A percentile compares a stretch with the other conserved stretches of the same genome.
Evolutionary conservation across 2,888 invertebrate species (phyloP).

Genomic region (Leptopilina myrica): DNA sequence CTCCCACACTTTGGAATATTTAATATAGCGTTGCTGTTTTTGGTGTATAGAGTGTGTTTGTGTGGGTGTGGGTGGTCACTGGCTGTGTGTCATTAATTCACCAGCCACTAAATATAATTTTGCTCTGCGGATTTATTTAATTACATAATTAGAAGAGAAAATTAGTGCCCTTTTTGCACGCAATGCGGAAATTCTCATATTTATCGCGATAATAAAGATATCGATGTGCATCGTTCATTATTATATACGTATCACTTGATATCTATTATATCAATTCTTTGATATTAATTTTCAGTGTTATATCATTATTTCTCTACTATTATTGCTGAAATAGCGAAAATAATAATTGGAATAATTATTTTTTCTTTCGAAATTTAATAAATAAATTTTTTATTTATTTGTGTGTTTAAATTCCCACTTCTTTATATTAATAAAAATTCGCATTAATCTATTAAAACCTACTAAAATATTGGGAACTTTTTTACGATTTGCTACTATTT

Average conservation of each 20-base stretch:
- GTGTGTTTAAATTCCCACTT: too few relatives aligned
- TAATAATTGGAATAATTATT: too few relatives aligned
- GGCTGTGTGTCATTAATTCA: constrained; percentile 49
- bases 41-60: too few relatives aligned
- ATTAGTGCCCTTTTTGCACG: constrained; percentile 33
- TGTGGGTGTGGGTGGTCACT: not conserved
- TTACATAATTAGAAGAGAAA: constrained; percentile 46
- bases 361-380: too few relatives aligned
- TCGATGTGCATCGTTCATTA: not conserved
- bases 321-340: too few relatives aligned
- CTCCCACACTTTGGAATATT: not conserved
- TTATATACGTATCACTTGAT: not conserved
- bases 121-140: constrained; percentile 47
- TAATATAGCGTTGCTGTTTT: not conserved
- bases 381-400: too few relatives aligned
- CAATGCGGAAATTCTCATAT: not conserved
- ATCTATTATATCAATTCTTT: not conserved
- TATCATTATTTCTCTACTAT: too few relatives aligned
- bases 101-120: constrained; percentile 43
- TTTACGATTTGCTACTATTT: too few relatives aligned
- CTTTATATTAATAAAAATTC: too few relatives aligned
- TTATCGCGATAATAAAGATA: constrained; percentile 9
- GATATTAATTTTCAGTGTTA: not conserved
- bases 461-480: too few relatives aligned
- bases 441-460: too few relatives aligned